Evolutionary conservation across 2,888 invertebrate genomes (phyloP).

Genomic region (Diaperis boleti): DNA sequence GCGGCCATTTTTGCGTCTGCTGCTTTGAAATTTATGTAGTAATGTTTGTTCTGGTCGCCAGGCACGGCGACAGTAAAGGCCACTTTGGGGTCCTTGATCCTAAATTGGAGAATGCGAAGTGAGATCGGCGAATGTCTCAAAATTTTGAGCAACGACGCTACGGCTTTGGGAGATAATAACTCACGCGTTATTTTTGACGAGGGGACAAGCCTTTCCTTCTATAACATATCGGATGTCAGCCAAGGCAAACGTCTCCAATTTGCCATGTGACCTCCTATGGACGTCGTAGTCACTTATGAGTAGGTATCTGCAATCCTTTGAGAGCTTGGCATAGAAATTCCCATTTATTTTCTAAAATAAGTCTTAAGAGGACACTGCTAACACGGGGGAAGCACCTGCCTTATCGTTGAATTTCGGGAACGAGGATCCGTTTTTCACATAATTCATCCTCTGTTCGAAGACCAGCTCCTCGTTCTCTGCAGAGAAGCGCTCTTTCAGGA

Average conservation of each 20-base stretch:
- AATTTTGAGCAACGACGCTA: too few species aligned
- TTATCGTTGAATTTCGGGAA: constrained; percentile 62
- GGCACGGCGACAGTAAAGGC: constrained; percentile 61
- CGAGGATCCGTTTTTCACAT: constrained; percentile 53
- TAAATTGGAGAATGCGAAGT: constrained; percentile 32
- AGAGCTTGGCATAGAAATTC: constrained; percentile 51
- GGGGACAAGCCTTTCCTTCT: constrained; percentile 60
- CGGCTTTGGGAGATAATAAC: not conserved
- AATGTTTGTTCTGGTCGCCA: constrained; percentile 56
- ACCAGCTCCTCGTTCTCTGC: constrained; percentile 54
- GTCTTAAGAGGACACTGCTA: not conserved
- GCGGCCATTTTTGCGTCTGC: constrained; percentile 56
- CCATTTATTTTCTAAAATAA: constrained; percentile 52
- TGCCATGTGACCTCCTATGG: constrained; percentile 42
- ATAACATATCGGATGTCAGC: constrained; percentile 59
- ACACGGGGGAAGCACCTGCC: constrained; percentile 42
- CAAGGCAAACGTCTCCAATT: constrained; percentile 47
- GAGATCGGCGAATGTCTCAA: not conserved
- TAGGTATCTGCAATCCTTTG: constrained; percentile 52
- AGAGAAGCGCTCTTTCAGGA: constrained; percentile 53
- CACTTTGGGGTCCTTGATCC: constrained; percentile 52
- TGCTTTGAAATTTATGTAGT: constrained; percentile 60
- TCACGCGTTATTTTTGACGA: constrained; percentile 57
- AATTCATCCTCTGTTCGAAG: constrained; percentile 55
- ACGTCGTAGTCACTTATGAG: constrained; percentile 48